Evolutionary conservation across 2,888 invertebrate genomes (phyloP).

Genomic region (Tiliacea citrago): DNA sequence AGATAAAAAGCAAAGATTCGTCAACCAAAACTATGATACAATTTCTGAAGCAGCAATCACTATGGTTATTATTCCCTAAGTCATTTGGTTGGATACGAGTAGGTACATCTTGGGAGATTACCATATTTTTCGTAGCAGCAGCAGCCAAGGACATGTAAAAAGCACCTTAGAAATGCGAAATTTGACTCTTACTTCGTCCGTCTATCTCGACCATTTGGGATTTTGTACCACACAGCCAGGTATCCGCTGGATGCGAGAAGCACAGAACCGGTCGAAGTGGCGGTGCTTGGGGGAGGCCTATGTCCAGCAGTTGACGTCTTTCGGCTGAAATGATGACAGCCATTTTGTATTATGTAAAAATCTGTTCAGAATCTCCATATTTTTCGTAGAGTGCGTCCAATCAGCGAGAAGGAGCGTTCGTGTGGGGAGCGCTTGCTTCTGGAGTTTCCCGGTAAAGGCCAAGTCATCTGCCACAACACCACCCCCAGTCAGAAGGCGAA

Average conservation of each 20-base stretch:
- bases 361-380: background rate
- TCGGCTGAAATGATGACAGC: too few relatives aligned
- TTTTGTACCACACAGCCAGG: background rate
- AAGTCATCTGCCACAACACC: slow-evolving; percentile 92
- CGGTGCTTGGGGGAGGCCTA: too few relatives aligned
- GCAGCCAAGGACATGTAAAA: background rate
- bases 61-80: background rate
- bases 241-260: too few relatives aligned
- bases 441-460: slow-evolving; percentile 97
- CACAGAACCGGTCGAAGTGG: too few relatives aligned
- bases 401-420: slow-evolving; percentile 94
- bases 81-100: too few relatives aligned
- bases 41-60: background rate
- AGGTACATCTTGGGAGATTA: too few relatives aligned
- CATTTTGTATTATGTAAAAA: background rate
- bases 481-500: slow-evolving; percentile 93
- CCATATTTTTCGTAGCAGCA: too few relatives aligned
- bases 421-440: slow-evolving; percentile 93
- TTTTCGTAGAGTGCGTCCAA: slow-evolving; percentile 94
- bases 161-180: background rate
- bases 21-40: background rate
- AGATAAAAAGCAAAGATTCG: background rate
- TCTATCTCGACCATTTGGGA: background rate
- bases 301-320: too few relatives aligned
- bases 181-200: background rate